A percentile compares a stretch with the other conserved stretches of the same genome.
Evolutionary conservation across 2,888 invertebrate genomes (phyloP).

Genomic region (Piscicola geometra): DNA sequence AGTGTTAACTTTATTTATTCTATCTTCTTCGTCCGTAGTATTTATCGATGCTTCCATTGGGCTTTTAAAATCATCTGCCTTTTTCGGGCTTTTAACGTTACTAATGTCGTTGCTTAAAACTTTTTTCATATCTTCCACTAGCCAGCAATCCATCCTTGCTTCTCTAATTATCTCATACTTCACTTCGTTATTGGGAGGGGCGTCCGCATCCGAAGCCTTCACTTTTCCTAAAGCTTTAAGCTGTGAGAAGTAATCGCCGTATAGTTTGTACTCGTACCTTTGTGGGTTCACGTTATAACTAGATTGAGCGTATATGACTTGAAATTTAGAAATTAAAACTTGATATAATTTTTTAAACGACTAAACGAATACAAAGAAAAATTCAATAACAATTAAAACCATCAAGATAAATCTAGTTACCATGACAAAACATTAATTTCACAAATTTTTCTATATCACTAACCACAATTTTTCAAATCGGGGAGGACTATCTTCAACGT

Average conservation of each 20-base stretch:
- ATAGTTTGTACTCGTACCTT: slow-evolving; percentile 19
- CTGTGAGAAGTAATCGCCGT: background rate
- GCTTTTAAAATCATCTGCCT: no score
- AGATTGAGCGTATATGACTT: no score
- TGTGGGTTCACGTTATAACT: no score
- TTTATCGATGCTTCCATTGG: no score
- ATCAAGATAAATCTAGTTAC: no score
- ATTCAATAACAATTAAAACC: no score
- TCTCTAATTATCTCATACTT: slow-evolving; percentile 2
- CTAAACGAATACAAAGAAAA: no score
- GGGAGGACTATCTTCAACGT: background rate
- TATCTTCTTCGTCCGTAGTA: background rate
- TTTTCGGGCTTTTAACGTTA: no score
- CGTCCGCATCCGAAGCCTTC: slow-evolving; percentile 16
- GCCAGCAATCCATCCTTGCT: background rate
- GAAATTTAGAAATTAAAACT: background rate
- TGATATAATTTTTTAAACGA: background rate
- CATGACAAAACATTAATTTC: no score
- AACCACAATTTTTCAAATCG: no score
- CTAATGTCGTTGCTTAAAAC: background rate
- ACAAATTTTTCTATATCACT: no score
- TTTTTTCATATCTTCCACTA: background rate
- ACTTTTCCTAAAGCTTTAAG: slow-evolving; percentile 26
- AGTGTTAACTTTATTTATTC: background rate
- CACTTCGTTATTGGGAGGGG: background rate